A percentile compares a stretch with the other conserved stretches of the same genome.
phyloP scores from a whole-genome alignment of 2,888 invertebrate species.

The Rotaria magnacalcarata region DNA sequence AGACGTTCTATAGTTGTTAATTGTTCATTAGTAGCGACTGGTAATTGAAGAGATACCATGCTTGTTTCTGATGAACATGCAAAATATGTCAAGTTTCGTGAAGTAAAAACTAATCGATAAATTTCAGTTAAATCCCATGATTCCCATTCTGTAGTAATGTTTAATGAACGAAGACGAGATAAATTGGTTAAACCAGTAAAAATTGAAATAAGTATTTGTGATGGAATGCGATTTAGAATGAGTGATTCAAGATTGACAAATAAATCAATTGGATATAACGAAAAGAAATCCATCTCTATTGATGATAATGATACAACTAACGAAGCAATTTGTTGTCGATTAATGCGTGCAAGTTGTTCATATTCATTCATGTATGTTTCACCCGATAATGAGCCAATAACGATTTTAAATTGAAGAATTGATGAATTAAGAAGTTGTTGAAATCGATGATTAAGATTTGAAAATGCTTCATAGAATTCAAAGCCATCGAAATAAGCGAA shows the following conservation, averaged over 20 bases:
- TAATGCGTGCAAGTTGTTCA: too few relatives aligned
- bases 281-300: too few relatives aligned
- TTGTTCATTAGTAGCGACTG: neutral
- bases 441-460: too few relatives aligned
- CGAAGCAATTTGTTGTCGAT: too few relatives aligned
- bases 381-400: too few relatives aligned
- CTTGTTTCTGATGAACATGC: neutral
- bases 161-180: neutral
- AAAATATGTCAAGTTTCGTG: neutral
- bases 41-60: neutral
- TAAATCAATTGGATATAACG: neutral
- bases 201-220: neutral
- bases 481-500: too few relatives aligned
- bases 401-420: too few relatives aligned
- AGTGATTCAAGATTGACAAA: neutral
- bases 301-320: too few relatives aligned
- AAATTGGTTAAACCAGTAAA: neutral
- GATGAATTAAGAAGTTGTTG: too few relatives aligned
- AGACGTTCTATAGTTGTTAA: neutral
- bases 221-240: neutral
- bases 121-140: neutral
- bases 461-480: too few relatives aligned
- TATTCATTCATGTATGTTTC: too few relatives aligned
- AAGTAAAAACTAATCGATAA: neutral
- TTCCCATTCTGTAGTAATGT: neutral